A percentile compares a stretch with the other conserved stretches of the same genome.
These are phyloP conservation scores for Pandion haliaetus DNA, from an alignment of 2,113 vertebrate species.

Conservation along the genomic window DNA sequence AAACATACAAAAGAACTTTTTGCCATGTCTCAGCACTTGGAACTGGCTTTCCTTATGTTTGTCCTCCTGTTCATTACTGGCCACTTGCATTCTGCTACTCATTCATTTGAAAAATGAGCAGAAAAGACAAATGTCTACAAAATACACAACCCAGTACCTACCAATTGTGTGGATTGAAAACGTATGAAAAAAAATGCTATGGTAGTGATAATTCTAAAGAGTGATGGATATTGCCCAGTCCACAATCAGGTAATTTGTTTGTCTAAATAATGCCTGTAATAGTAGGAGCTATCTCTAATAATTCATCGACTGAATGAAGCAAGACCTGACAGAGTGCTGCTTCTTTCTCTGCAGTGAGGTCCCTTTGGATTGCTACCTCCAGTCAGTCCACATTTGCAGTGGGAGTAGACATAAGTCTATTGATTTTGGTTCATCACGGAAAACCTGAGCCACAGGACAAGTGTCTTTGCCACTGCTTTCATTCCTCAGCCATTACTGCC, in stretches of 20 bases:
- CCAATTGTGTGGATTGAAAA: not conserved
- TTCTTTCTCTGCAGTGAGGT: not conserved
- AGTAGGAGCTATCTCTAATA: not conserved
- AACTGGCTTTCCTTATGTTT: not conserved
- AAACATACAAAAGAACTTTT: not conserved
- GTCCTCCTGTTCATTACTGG: not conserved
- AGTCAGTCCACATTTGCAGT: not conserved
- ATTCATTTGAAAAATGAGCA: not conserved
- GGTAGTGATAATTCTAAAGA: not conserved
- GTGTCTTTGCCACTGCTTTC: not conserved
- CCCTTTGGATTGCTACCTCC: not conserved
- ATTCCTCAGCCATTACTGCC: not conserved
- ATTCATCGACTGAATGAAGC: not conserved
- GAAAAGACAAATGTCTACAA: not conserved
- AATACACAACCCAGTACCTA: not conserved
- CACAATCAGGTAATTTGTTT: not conserved
- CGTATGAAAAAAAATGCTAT: not conserved
- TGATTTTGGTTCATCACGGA: not conserved
- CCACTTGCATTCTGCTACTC: not conserved
- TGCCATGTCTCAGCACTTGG: not conserved
- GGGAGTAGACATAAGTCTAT: not conserved
- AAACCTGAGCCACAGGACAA: not conserved
- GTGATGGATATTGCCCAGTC: not conserved
- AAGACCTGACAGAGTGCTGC: accelerated
- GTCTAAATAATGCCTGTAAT: not conserved